A percentile compares a stretch with the other conserved stretches of the same genome.
phyloP scores from a whole-genome alignment of 2,888 invertebrate species.

The Aethes cnicana region DNA sequence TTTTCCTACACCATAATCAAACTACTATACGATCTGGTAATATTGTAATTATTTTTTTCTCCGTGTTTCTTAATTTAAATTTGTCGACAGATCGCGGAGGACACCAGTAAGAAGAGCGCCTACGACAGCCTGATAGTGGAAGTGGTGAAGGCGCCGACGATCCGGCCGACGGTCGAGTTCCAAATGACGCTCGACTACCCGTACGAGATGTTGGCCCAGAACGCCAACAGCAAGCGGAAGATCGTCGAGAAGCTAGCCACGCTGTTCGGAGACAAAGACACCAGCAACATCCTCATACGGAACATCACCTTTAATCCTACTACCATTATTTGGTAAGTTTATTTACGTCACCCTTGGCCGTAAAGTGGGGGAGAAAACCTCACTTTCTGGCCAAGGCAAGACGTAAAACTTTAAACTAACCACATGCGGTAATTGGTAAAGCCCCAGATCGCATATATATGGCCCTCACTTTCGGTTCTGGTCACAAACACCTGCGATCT shows the following conservation, averaged over 20 bases:
- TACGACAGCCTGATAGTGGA: constrained; percentile 90
- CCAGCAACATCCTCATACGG: constrained; percentile 88
- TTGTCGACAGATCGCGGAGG: constrained; percentile 84
- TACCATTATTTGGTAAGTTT: constrained; percentile 85
- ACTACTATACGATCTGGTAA: no score
- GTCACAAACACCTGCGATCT: no score
- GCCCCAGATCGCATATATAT: no score
- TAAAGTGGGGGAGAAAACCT: no score
- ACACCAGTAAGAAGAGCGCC: constrained; percentile 87
- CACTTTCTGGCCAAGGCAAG: no score
- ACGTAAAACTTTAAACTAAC: no score
- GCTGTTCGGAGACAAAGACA: constrained; percentile 88
- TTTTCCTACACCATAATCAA: no score
- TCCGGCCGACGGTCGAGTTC: constrained; percentile 89
- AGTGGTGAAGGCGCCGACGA: constrained; percentile 85
- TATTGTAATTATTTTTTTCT: no score
- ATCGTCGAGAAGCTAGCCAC: constrained; percentile 90
- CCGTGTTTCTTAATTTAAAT: background rate
- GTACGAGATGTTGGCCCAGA: constrained; percentile 86
- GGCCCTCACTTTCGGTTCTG: no score
- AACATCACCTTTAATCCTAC: constrained; percentile 86
- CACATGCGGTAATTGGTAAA: no score
- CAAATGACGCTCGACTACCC: constrained; percentile 89
- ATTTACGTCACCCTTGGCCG: no score
- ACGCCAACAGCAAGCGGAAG: constrained; percentile 88